A percentile compares a stretch with the other conserved stretches of the same genome.
Conservation (phyloP, 1,140 invertebrate species). For the Drosophila cardini region DNA sequence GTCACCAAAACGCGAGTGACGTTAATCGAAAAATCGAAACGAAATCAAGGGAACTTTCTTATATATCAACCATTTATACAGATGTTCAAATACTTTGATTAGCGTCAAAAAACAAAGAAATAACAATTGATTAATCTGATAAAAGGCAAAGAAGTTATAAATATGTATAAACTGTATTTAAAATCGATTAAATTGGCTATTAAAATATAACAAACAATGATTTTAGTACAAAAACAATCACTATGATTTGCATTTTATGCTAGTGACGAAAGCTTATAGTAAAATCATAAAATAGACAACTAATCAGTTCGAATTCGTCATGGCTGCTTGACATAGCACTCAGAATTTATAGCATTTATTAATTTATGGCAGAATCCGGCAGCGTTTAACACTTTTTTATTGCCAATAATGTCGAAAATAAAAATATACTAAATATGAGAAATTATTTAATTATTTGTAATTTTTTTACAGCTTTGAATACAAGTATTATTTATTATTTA, state of each 20-base stretch:
- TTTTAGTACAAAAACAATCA: too few relatives aligned
- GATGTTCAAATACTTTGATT: conserved; percentile 24
- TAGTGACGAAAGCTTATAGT: too few relatives aligned
- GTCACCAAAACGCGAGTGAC: conserved; percentile 58
- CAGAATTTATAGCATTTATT: too few relatives aligned
- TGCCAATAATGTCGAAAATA: conserved; percentile 6
- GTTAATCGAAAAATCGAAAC: conserved; percentile 41
- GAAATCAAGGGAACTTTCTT: conserved; percentile 19
- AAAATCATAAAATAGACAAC: too few relatives aligned
- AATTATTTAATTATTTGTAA: conserved; percentile 44
- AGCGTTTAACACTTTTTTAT: conserved; percentile 17
- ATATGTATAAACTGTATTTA: background rate
- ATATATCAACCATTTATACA: conserved; percentile 11
- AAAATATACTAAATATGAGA: conserved; percentile 26
- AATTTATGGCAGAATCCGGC: background rate
- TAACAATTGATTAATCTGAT: background rate
- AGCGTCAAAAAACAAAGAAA: conserved; percentile 19
- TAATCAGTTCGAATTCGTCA: too few relatives aligned
- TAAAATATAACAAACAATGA: background rate
- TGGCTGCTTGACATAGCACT: too few relatives aligned
- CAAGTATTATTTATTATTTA: conserved; percentile 20
- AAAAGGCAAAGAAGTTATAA: background rate
- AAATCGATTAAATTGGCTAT: background rate
- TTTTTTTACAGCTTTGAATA: conserved; percentile 45
- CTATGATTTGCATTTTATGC: too few relatives aligned